phyloP scores from a whole-genome alignment of 2,888 invertebrate species.

The Epirrhoe tristata region DNA sequence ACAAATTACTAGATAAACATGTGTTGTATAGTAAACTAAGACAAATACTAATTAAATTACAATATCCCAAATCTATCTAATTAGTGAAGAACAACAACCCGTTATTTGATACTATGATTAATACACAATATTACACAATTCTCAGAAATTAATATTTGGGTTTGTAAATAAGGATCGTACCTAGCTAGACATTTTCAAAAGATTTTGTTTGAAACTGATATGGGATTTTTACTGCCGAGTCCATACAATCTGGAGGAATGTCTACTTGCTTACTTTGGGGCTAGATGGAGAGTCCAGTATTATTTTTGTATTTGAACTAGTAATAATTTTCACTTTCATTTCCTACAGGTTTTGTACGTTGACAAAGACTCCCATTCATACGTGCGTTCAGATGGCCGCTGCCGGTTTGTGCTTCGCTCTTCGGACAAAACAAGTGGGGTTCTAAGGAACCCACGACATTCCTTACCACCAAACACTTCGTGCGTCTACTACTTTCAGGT shows the following conservation, averaged over 20 bases:
- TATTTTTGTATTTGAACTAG: background rate
- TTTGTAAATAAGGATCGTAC: background rate
- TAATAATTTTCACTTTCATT: background rate
- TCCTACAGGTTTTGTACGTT: conserved; percentile 88
- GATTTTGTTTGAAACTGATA: too few relatives aligned
- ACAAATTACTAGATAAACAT: background rate
- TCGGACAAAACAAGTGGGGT: conserved; percentile 90
- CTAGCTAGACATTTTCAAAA: background rate
- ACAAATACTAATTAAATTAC: too few relatives aligned
- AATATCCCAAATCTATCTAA: too few relatives aligned
- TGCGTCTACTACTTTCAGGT: conserved; percentile 91
- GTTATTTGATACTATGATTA: background rate
- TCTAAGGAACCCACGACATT: conserved; percentile 91
- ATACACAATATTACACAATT: background rate
- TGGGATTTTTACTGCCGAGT: too few relatives aligned
- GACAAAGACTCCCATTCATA: conserved; percentile 91
- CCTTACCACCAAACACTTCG: conserved; percentile 92
- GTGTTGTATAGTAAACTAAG: background rate
- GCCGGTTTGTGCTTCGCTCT: conserved; percentile 91
- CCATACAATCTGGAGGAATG: too few relatives aligned
- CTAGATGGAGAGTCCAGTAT: too few relatives aligned
- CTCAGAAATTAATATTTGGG: conserved; percentile 4
- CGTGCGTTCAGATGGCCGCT: conserved; percentile 89
- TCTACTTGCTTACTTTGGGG: too few relatives aligned
- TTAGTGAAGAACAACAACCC: background rate